phyloP scores from a whole-genome alignment of 2,797 vertebrate genomes.

The Phoxinus dragarum region DNA sequence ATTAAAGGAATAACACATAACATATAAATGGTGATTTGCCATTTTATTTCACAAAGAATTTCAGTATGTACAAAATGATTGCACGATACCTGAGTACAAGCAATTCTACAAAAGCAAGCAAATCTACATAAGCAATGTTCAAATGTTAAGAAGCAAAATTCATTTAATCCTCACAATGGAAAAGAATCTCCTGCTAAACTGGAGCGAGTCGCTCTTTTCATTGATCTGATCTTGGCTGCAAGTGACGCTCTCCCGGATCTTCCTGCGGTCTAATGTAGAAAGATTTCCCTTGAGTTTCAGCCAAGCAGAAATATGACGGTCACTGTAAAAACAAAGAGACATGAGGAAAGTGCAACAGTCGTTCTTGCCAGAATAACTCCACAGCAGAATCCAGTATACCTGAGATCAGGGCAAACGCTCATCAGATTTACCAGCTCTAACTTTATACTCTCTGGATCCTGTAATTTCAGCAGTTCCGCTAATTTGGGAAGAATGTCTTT shows the following conservation, averaged over 20 bases:
- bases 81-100: neutral
- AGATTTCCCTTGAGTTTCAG: constrained; percentile 82
- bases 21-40: neutral
- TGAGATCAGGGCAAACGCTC: constrained; percentile 79
- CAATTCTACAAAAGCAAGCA: neutral
- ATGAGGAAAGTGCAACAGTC: neutral
- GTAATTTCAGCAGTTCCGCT: constrained; percentile 82
- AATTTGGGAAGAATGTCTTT: constrained; percentile 74
- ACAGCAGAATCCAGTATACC: constrained; percentile 70
- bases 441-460: constrained; percentile 80
- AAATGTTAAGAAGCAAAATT: neutral
- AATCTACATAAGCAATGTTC: neutral
- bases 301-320: constrained; percentile 79
- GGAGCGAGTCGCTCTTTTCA: neutral
- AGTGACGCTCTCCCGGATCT: constrained; percentile 70
- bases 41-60: neutral
- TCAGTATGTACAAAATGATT: neutral
- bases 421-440: constrained; percentile 78
- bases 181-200: constrained; percentile 68
- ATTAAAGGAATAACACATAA: neutral
- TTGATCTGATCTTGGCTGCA: neutral
- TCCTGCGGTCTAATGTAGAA: constrained; percentile 66
- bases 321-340: constrained; percentile 67
- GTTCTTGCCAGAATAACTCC: neutral
- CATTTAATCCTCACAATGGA: constrained; percentile 64